A percentile compares a stretch with the other conserved stretches of the same genome.
These are phyloP conservation scores for Schizothorax lantsangensis DNA, from an alignment of 2,797 vertebrate genomes.

Conservation along the genomic window DNA sequence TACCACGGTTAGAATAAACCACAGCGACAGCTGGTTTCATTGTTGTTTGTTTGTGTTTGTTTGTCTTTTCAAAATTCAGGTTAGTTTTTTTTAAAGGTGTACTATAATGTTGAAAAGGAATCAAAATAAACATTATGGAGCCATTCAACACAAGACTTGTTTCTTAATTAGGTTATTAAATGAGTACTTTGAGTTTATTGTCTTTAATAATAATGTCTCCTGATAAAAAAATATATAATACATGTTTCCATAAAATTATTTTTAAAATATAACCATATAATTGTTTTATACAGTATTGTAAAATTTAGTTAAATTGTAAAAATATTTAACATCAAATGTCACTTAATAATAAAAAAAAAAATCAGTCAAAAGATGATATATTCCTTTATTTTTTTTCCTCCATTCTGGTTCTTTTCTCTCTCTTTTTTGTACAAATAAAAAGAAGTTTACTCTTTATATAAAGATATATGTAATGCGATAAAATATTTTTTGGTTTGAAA, in stretches of 20 bases:
- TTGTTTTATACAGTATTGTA: not conserved
- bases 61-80: not conserved
- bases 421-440: constrained; percentile 79
- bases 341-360: not conserved
- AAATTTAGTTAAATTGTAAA: not conserved
- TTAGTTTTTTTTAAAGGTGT: not conserved
- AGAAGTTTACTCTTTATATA: constrained; percentile 75
- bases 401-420: constrained; percentile 65
- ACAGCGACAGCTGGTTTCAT: not conserved
- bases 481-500: constrained; percentile 68
- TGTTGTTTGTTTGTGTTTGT: constrained; percentile 24
- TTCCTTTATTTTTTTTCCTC: constrained; percentile 75
- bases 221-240: not conserved
- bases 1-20: constrained; percentile 38
- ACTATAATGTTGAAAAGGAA: not conserved
- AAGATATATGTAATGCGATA: constrained; percentile 75
- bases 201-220: not conserved
- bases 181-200: not conserved
- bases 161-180: not conserved
- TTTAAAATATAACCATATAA: not conserved
- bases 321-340: not conserved
- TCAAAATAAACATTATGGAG: constrained; percentile 9
- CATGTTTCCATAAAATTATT: not conserved
- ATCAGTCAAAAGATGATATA: constrained; percentile 65
- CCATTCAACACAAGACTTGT: not conserved